These are phyloP conservation scores for Oplegnathus fasciatus DNA, from an alignment of 2,113 vertebrate genomes.

Conservation along the genomic window DNA sequence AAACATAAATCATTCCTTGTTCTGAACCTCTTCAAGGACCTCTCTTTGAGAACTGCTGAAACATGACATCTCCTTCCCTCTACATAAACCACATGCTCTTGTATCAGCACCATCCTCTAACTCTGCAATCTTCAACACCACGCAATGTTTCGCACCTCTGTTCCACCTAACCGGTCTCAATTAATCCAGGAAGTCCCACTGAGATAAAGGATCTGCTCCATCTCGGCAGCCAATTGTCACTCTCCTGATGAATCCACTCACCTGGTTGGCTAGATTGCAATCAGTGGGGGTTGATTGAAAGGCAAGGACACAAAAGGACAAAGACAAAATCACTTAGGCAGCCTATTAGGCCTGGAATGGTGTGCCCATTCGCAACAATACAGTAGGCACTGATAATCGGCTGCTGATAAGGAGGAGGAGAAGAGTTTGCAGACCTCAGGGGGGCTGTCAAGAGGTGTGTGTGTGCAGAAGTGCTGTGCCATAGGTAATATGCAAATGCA, in stretches of 20 bases:
- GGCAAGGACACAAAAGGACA: slow-evolving; percentile 83
- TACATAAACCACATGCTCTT: neutral
- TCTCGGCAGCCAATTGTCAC: slow-evolving; percentile 73
- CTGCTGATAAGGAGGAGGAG: slow-evolving; percentile 64
- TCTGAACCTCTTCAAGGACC: neutral
- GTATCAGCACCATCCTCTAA: slow-evolving; percentile 44
- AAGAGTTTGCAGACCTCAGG: slow-evolving; percentile 59
- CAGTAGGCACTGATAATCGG: slow-evolving; percentile 74
- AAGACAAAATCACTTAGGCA: slow-evolving; percentile 81
- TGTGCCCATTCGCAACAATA: slow-evolving; percentile 63
- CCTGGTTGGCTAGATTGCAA: slow-evolving; percentile 83
- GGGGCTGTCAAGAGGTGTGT: slow-evolving; percentile 48
- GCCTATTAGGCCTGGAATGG: slow-evolving; percentile 70
- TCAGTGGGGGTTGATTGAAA: slow-evolving; percentile 78
- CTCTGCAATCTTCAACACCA: slow-evolving; percentile 28
- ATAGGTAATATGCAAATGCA: slow-evolving; percentile 4
- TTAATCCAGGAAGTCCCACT: slow-evolving; percentile 78
- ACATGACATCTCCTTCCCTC: slow-evolving; percentile 22
- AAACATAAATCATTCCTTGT: neutral
- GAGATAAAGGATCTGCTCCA: slow-evolving; percentile 76
- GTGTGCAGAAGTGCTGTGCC: slow-evolving; percentile 21
- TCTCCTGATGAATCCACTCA: slow-evolving; percentile 79
- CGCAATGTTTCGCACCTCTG: slow-evolving; percentile 32
- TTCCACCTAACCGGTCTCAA: slow-evolving; percentile 70
- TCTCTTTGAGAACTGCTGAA: slow-evolving; percentile 40